Evolutionary conservation across 1,140 invertebrate genomes (phyloP).

Genomic region (Leptoteleia sp.): DNA sequence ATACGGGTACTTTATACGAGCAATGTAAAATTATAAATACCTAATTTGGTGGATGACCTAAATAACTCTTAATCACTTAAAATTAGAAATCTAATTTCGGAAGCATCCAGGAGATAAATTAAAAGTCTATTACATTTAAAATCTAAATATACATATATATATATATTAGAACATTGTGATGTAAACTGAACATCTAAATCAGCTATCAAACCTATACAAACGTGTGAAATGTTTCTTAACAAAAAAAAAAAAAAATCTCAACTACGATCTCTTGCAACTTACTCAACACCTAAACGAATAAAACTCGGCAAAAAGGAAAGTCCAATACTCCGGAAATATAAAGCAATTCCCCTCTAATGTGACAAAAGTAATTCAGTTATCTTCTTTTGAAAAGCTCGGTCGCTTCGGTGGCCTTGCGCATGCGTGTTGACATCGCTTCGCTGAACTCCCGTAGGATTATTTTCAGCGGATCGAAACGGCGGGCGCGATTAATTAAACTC

Average conservation of each 20-base stretch:
- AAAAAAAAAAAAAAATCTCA: not conserved
- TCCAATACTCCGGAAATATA: constrained; percentile 12
- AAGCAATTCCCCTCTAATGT: constrained; percentile 27
- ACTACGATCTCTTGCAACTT: constrained; percentile 1
- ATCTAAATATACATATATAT: no score
- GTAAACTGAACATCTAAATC: no score
- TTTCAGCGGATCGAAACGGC: constrained; percentile 44
- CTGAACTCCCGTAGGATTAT: constrained; percentile 45
- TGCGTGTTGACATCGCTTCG: constrained; percentile 38
- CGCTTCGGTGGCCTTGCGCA: constrained; percentile 7
- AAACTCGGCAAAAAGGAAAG: constrained; percentile 4
- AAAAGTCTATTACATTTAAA: no score
- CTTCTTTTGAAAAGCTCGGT: constrained; percentile 16
- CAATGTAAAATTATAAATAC: no score
- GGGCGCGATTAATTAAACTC: constrained; percentile 75
- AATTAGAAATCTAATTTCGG: no score
- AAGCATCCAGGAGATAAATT: no score
- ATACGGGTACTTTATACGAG: no score
- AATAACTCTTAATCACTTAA: no score
- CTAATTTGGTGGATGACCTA: no score
- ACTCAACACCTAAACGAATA: constrained; percentile 5
- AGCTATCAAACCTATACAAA: no score
- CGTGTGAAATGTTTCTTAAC: no score
- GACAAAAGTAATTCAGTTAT: constrained; percentile 43
- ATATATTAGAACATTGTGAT: no score